Conservation (phyloP, 2,888 invertebrate genomes). For the Apamea epomidion region DNA sequence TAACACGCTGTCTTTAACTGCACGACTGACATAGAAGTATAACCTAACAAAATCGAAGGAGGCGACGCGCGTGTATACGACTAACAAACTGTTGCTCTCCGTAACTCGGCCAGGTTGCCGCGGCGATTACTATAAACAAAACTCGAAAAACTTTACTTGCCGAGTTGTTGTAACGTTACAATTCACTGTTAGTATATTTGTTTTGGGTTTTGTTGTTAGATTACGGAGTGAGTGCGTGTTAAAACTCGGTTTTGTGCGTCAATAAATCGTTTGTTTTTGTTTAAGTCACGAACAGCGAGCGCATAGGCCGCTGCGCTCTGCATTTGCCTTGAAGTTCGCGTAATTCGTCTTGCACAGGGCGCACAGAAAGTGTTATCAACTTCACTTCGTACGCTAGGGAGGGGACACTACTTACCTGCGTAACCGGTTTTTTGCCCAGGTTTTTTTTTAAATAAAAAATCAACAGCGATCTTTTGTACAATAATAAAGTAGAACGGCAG, state of each 20-base stretch:
- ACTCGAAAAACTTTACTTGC: slow-evolving; percentile 79
- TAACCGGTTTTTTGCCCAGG: slow-evolving; percentile 67
- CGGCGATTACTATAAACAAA: slow-evolving; percentile 81
- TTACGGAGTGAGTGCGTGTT: slow-evolving; percentile 81
- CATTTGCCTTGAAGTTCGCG: slow-evolving; percentile 70
- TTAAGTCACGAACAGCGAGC: slow-evolving; percentile 80
- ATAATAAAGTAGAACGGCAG: slow-evolving; percentile 68
- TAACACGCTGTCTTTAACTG: slow-evolving; percentile 80
- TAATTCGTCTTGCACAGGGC: slow-evolving; percentile 58
- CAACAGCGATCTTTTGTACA: slow-evolving; percentile 66
- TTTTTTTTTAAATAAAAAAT: slow-evolving; percentile 59
- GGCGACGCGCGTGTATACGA: slow-evolving; percentile 74
- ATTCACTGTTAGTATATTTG: slow-evolving; percentile 78
- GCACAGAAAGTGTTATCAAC: slow-evolving; percentile 74
- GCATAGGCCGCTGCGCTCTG: slow-evolving; percentile 43
- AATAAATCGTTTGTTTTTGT: slow-evolving; percentile 83
- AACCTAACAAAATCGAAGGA: slow-evolving; percentile 83
- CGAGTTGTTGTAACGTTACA: slow-evolving; percentile 72
- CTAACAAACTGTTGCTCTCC: slow-evolving; percentile 80
- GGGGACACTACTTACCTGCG: slow-evolving; percentile 74
- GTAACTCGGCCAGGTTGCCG: slow-evolving; percentile 81
- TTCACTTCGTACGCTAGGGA: slow-evolving; percentile 71
- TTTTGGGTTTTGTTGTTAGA: slow-evolving; percentile 79
- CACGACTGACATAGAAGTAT: slow-evolving; percentile 80
- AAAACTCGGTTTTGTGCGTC: slow-evolving; percentile 78